Conservation (phyloP, 2,797 vertebrate species). For the Manis pentadactyla region DNA sequence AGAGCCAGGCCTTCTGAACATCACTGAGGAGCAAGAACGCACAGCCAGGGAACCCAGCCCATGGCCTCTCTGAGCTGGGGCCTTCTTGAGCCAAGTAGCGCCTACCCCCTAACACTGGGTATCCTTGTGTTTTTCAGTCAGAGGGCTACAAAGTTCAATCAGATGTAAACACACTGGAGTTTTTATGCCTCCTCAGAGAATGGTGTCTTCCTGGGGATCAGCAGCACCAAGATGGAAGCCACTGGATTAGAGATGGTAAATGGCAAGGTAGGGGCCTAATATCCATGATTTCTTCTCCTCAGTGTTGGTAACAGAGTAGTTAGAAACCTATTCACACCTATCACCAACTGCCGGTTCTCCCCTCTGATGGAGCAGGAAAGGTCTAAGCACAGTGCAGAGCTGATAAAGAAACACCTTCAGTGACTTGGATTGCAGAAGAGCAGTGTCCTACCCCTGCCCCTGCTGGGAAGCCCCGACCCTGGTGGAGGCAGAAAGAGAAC, state of each 20-base stretch:
- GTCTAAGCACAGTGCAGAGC: not conserved
- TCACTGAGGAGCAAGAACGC: not conserved
- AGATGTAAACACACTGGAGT: constrained; percentile 88
- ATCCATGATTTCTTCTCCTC: not conserved
- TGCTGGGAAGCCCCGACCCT: not conserved
- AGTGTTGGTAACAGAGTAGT: not conserved
- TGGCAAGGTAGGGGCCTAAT: constrained; percentile 88
- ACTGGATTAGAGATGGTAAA: constrained; percentile 92
- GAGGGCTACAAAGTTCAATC: constrained; percentile 93
- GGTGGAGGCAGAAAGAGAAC: not conserved
- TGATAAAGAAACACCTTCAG: not conserved
- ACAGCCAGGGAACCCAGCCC: not conserved
- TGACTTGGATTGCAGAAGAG: not conserved
- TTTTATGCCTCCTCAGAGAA: constrained; percentile 90
- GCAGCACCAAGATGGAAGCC: constrained; percentile 93
- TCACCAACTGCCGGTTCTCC: not conserved
- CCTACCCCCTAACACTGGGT: not conserved
- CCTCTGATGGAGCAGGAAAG: not conserved
- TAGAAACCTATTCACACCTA: not conserved
- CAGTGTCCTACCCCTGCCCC: not conserved
- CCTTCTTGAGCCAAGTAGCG: too few relatives aligned
- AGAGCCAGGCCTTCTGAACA: not conserved
- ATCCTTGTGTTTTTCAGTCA: constrained; percentile 86
- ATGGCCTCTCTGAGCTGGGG: not conserved
- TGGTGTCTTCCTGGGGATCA: constrained; percentile 90